Evolutionary conservation across 2,113 vertebrate genomes (phyloP), one percentile per base, ranked within the genome.

Genomic region (Campylorhamphus procurvoides): DNA sequence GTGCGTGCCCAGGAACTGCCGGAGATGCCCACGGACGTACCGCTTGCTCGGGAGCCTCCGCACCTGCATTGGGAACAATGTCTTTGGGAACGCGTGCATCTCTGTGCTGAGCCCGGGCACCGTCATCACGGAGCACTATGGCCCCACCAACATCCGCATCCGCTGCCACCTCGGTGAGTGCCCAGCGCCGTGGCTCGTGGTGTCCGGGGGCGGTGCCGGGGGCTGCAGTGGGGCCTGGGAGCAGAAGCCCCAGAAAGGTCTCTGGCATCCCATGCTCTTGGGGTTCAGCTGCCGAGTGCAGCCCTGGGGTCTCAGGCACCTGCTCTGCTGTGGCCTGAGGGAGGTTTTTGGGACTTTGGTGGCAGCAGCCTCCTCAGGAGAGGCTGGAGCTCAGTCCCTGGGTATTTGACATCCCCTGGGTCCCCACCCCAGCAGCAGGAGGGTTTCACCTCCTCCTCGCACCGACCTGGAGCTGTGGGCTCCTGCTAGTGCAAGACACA

Each of bases 71-170:
- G 98, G 98, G 90, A 99, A 99, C 98, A 99, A 99, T 49, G 98
- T 99, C 91, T 99, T 99, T 74, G 99, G 99, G 64, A 99, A 99
- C 13, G 99, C 99, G 12, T 99, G 99, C 98, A 99, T 99, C 98
- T 99, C 99, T 0, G 98, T 99, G 87, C 98, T 99, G 93, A 99
- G 98, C 77, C 99, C 99, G 0, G 99, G 99, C 75, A 98, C 99
- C 0, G 98, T 99, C 89, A 99, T 99, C 69, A 97, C 98, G 0
- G 99, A 99, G 97, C 99, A 99, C 94, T 99, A 99, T 1, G 99
- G 99, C 5, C 99, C 99, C 67, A 99, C 99, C 88, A 99, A 99
- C 89, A 99, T 99, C 96, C 98, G 99, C 62, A 98, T 99, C 97
- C 99, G 99, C 76, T 99, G 99, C 98, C 99, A 99, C 92, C 97